Conservation (phyloP, 2,113 vertebrate species). For the Austrofundulus limnaeus region DNA sequence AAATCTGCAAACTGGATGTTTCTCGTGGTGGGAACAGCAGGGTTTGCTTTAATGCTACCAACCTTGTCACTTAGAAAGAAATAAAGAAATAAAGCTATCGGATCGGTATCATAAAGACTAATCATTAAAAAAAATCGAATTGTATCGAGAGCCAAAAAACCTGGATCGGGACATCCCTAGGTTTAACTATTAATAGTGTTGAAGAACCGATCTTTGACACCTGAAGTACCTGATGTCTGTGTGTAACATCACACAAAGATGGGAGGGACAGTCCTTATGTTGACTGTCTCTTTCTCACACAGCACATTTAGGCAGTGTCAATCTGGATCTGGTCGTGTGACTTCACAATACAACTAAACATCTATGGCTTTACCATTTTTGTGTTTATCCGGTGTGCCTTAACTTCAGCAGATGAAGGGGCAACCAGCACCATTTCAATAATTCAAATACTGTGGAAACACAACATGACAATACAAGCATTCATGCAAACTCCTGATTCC, state of each 20-base stretch:
- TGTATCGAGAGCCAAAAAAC: too few species aligned
- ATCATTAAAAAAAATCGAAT: too few species aligned
- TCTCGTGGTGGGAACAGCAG: too few species aligned
- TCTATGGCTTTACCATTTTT: constrained; percentile 88
- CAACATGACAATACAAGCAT: constrained; percentile 98
- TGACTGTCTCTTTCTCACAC: constrained; percentile 60
- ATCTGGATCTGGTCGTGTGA: constrained; percentile 82
- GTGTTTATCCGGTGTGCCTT: constrained; percentile 86
- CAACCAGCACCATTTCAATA: constrained; percentile 91
- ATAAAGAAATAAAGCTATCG: too few species aligned
- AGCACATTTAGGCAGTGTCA: constrained; percentile 81
- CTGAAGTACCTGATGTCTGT: constrained; percentile 24
- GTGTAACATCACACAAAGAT: constrained; percentile 64
- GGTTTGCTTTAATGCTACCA: too few species aligned
- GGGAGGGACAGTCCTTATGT: constrained; percentile 20
- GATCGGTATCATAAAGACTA: too few species aligned
- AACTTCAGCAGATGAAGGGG: constrained; percentile 91
- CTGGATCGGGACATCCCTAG: too few species aligned
- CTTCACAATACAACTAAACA: constrained; percentile 85
- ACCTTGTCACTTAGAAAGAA: too few species aligned
- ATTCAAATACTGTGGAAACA: constrained; percentile 95
- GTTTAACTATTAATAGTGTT: too few species aligned
- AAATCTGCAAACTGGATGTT: too few species aligned
- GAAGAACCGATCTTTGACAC: constrained; percentile 19
- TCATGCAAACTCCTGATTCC: constrained; percentile 92